Percentiles rank a stretch among this genome's conserved stretches.
Evolutionary conservation across 30 jellyfish, hydroid and myxozoan species (phyloP).

Genomic region (Aurelia sp.): DNA sequence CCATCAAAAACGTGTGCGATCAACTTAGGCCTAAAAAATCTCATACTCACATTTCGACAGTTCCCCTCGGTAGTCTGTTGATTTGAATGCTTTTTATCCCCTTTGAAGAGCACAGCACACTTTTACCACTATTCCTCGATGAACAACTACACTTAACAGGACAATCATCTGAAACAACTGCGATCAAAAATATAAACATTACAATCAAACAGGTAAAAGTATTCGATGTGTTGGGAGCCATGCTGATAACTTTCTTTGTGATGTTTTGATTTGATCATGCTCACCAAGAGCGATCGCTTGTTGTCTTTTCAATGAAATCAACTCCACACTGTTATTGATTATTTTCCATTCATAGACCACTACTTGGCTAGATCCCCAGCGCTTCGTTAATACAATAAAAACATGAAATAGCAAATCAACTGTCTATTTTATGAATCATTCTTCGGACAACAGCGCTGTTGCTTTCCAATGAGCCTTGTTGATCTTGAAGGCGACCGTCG

Average conservation of each 20-base stretch:
- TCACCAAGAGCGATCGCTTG: conserved; percentile 55
- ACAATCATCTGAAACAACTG: conserved; percentile 58
- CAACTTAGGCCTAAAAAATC: conserved; percentile 17
- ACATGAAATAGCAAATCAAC: no score
- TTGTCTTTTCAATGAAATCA: conserved; percentile 9
- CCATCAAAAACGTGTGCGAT: not conserved
- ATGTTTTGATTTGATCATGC: conserved; percentile 49
- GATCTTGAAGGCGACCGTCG: not conserved
- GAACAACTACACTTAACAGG: conserved; percentile 56
- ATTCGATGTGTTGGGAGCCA: conserved; percentile 43
- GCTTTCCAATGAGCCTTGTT: no score
- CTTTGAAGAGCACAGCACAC: conserved; percentile 54
- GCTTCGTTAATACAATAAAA: not conserved
- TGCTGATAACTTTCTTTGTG: conserved; percentile 43
- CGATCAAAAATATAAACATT: conserved; percentile 24
- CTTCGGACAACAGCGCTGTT: no score
- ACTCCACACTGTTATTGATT: conserved; percentile 15
- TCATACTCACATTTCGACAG: conserved; percentile 74
- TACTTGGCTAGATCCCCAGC: not conserved
- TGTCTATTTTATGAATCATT: no score
- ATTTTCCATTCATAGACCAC: not conserved
- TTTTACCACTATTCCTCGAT: conserved; percentile 5
- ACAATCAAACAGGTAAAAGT: conserved; percentile 37
- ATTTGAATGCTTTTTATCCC: conserved; percentile 46
- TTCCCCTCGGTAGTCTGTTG: conserved; percentile 34